Evolutionary conservation across 2,888 invertebrate species (phyloP), one percentile per base, ranked within the genome.

Genomic region (Nudaria mundana): DNA sequence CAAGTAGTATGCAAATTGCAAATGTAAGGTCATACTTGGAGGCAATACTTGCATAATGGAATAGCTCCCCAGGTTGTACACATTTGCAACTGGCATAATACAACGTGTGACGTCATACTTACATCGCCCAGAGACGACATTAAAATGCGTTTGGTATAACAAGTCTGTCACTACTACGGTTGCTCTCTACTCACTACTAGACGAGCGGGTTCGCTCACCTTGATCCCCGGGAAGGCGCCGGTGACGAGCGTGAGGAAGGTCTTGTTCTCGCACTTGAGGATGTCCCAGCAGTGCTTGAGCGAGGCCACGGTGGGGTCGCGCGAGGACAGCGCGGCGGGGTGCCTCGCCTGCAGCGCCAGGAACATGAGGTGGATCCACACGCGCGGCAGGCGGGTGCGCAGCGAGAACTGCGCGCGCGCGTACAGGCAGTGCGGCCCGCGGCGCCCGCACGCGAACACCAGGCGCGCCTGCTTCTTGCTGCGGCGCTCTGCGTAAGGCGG

Each of bases 331-430:
- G 96, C 96, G 46, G 93, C 92, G 33, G 91, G 90, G 53, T 94
- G 93, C 44, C 95, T 90, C 5, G 95, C 95, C 91, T 97, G 97
- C 49, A 97, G 91, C 48, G 97, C 96, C 35, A 98, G 91, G 82
- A 98, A 98, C 97, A 98, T 98, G 33, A 98, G 91, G 86, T 98
- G 98, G 52, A 98, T 95, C 98, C 98, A 98, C 28, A 95, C 94
- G 56, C 96, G 91, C 0, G 97, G 95, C 71, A 94, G 93, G 50
- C 95, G 91, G 18, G 94, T 95, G 54, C 93, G 90, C 93, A 95
- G 92, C 7, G 92, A 93, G 82, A 95, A 95, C 58, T 93, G 92
- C 6, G 94, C 92, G 69, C 93, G 92, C 41, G 93, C 93, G 88
- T 97, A 98, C 47, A 98, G 91, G 80, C 98, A 98, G 82, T 97